These are phyloP conservation scores for Anthonomus grandis DNA, from an alignment of 1,140 invertebrate genomes.

Conservation along the genomic window DNA sequence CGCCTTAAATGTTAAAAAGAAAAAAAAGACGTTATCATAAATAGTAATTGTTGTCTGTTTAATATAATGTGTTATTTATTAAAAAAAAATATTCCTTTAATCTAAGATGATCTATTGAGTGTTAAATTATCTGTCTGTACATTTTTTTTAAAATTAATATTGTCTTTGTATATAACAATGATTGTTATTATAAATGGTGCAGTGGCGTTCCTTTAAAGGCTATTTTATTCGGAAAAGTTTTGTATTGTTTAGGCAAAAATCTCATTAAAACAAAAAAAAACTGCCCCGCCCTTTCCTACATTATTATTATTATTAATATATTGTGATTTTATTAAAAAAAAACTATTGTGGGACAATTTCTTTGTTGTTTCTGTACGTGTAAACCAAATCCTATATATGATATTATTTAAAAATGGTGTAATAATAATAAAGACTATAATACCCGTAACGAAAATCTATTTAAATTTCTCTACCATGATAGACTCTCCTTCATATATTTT, in stretches of 20 bases:
- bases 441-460: conserved; percentile 8
- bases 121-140: conserved; percentile 10
- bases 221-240: background rate
- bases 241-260: background rate
- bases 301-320: too few relatives aligned
- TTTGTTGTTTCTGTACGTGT: conserved; percentile 16
- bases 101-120: conserved; percentile 5
- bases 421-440: background rate
- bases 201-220: background rate
- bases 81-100: conserved; percentile 13
- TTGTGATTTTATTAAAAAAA: too few relatives aligned
- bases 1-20: conserved; percentile 23
- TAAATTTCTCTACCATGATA: background rate
- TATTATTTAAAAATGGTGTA: conserved; percentile 12
- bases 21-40: conserved; percentile 24
- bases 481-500: background rate
- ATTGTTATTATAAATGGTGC: background rate
- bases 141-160: background rate
- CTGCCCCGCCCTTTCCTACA: background rate
- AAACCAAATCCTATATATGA: conserved; percentile 14
- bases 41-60: conserved; percentile 28
- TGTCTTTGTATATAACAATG: background rate
- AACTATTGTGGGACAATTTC: background rate
- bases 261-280: background rate
- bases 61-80: conserved; percentile 23